Evolutionary conservation across 2,888 invertebrate genomes (phyloP), one percentile per base, ranked within the genome.

Genomic region (Heliconius ethilla): DNA sequence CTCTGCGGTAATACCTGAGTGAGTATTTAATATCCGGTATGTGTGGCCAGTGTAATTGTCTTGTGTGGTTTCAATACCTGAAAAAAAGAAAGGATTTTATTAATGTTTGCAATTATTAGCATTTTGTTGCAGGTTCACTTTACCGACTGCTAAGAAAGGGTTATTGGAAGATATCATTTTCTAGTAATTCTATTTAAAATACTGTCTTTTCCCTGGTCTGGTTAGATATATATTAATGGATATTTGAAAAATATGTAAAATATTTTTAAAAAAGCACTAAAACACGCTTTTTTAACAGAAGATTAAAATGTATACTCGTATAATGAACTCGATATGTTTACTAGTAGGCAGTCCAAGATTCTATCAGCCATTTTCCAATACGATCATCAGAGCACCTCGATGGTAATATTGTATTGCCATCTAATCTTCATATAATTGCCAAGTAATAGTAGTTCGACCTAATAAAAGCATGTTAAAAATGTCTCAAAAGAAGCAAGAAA

Each of bases 61-160:
- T 82, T 80, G 83, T 83, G 84, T 85, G 83, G 85, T 86, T 85
- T 82, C 82, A 86, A 86, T 92, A 92, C 92, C 91, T 91, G 92
- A 55, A 89, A 90, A 88, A 90, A 33, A 79, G 25, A 66, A 22
- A 69, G 15, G 40, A 25, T 40, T 69, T n/a, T 25, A 10, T 11
- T 69, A 40, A 69, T 13, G 33, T 66, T 67, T 67, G 11, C 6
- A 37, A 67, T n/a, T n/a, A 55, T 15, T 66, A 63, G 5, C 2
- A 15, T 25, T 69, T 69, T 15, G 2, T 7, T 22, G 55, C 7
- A 22, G 6, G 33, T 7, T 33, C 6, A 33, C 1, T 33, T 33
- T 33, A 0, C 33, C 33, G 33, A 33, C 33, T 33, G 33, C 1
- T 0, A 33, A 33, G 33, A 0, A 33, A 33, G 29, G 5, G 29